phyloP scores from a whole-genome alignment of 2,113 vertebrate genomes.

The Corythaixoides concolor region DNA sequence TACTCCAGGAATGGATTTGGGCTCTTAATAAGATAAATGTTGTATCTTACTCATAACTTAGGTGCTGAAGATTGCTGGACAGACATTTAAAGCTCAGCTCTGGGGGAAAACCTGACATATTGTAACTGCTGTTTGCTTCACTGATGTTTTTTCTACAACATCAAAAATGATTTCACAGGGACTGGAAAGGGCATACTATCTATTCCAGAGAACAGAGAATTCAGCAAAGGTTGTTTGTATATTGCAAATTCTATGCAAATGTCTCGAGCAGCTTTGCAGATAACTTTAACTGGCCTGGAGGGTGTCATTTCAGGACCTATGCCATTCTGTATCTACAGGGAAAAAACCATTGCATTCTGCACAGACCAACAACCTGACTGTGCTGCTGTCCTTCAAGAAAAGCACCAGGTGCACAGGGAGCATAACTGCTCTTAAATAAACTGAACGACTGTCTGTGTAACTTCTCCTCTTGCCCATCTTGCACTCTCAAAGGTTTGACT shows the following conservation, averaged over 20 bases:
- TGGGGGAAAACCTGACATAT: neutral
- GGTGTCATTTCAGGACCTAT: neutral
- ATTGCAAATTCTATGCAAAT: neutral
- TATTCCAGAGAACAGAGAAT: neutral
- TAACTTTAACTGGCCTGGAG: neutral
- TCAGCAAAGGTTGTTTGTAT: neutral
- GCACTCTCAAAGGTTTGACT: neutral
- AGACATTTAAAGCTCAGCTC: neutral
- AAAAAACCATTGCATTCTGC: neutral
- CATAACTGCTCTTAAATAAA: neutral
- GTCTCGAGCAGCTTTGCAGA: neutral
- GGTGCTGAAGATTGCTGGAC: neutral
- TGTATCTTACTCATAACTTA: neutral
- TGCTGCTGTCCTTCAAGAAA: neutral
- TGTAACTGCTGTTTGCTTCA: neutral
- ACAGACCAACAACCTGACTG: neutral
- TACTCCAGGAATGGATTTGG: neutral
- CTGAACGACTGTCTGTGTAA: neutral
- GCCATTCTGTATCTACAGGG: neutral
- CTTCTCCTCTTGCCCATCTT: neutral
- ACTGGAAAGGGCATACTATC: neutral
- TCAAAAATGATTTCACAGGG: neutral
- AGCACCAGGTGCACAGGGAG: neutral
- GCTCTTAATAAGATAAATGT: neutral
- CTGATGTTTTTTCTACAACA: neutral